Base-by-base conservation (phyloP, 2,797 vertebrate genomes). In the Gephyroberyx darwinii region DNA sequence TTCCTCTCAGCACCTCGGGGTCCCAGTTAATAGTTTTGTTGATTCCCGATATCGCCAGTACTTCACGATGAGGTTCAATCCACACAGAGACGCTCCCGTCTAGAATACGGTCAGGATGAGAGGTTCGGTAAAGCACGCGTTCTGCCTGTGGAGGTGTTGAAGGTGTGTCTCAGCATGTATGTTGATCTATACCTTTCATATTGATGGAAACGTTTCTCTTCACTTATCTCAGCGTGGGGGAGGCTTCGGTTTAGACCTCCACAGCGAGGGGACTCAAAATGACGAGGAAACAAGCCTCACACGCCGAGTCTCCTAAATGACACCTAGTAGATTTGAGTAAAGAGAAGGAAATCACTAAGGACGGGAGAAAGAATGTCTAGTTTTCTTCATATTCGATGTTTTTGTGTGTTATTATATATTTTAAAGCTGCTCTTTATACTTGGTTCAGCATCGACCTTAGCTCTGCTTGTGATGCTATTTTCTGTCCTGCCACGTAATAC, bases 21-120 rank as follows among this genome's bases (percentile, higher is more conserved):
- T 37, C 54, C 61, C 16, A 26, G 41, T 51, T 62, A 65, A 69
- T 61, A 45, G 16, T 58, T 58, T 39, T 59, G 72, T 80, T 67
- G 63, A 78, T 75, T 48, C 69, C 20, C 54, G 13, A 4, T 50
- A 60, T 41, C 19, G 1, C 30, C 47, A 30, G 22, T 39, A 39
- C 39, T 56, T 59, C 33, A 54, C n/a, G 31, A 47, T 19, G 12
- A 51, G 33, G 43, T 65, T 57, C n/a, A 30, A n/a, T 30, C 13
- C 39, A 35, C 20, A 52, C 41, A 35, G 19, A 61, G 9, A 53
- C 12, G 19, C 19, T 37, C 30, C 20, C 12, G 31, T 30, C 41
- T 30, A 56, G 48, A 22, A 54, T 20, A 65, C 59, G 65, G 62
- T 43, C 13, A 39, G 17, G 57, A 60, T 43, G 52, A 75, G 47